phyloP scores from a whole-genome alignment of 1,140 invertebrate genomes.

The Paracyclopina nana region DNA sequence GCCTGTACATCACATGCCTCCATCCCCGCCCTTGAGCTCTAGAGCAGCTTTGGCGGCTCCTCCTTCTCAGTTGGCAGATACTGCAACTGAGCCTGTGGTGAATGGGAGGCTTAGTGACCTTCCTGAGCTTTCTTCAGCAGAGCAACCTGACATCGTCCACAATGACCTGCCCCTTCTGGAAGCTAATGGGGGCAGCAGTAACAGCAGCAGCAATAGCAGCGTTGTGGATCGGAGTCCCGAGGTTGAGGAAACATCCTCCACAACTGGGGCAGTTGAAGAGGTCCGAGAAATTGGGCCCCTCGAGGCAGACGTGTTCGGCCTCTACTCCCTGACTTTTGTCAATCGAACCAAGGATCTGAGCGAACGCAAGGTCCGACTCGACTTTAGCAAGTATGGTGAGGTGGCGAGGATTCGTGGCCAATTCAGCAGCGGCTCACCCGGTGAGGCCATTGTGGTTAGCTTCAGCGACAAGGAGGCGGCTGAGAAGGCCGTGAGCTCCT shows the following conservation, averaged over 20 bases:
- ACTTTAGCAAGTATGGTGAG: constrained; percentile 1
- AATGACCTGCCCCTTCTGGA: too few species aligned
- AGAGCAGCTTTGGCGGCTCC: too few species aligned
- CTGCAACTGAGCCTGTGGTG: too few species aligned
- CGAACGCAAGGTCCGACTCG: constrained; percentile 6
- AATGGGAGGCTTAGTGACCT: too few species aligned
- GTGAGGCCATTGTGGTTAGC: background rate
- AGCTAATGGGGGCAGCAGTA: too few species aligned
- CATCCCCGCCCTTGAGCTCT: too few species aligned
- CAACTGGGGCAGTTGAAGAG: background rate
- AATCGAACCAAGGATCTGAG: background rate
- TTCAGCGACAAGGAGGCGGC: constrained; percentile 4
- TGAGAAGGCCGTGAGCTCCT: background rate
- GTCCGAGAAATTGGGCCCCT: background rate
- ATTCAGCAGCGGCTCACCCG: background rate
- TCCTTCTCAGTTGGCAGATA: too few species aligned
- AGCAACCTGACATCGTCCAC: too few species aligned
- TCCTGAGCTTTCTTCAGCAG: too few species aligned
- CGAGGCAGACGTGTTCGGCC: background rate
- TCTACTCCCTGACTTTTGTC: constrained; percentile 9
- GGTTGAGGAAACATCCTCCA: background rate
- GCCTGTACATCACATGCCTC: background rate
- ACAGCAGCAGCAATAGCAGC: too few species aligned
- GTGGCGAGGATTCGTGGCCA: background rate
- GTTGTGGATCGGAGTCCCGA: too few species aligned